Base-by-base conservation (phyloP, 2,888 invertebrate species). In the Drymonia ruficornis region DNA sequence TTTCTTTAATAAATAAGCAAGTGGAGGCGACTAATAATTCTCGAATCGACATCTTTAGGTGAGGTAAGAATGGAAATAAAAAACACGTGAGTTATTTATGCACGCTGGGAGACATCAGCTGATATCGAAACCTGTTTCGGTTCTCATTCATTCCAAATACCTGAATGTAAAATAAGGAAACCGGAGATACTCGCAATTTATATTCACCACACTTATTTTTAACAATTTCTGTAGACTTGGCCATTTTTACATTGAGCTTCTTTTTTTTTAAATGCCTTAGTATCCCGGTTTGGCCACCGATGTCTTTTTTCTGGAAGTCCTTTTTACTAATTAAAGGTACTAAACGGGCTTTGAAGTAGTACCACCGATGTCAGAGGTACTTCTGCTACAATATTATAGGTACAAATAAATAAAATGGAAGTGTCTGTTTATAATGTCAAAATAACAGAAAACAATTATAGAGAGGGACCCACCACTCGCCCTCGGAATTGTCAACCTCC, bases 91-190 rank as follows among this genome's bases (percentile, higher is more conserved):
- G 68, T 74, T 72, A 84, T 82, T 78, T 82, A 86, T 87, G 83
- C 88, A 84, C 83, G 76, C 81, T 64, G 55, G 57, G 67, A 73
- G 69, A 67, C 72, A 86, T 90, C 91, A 91, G 91, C 90, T 91
- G 91, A 89, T 86, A 74, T 68, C 60, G 61, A 78, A 70, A 89
- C 86, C 67, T 70, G 86, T 88, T 86, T 85, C 62, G 54, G 56
- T 70, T 71, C 78, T 72, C 84, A 83, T 84, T 86, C 85, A 84
- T 77, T 78, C 65, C 65, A 68, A 74, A 76, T 75, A 59, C 53
- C 55, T 50, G 52, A 55, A 57, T 52, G 54, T 53, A 61, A 50
- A 61, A 62, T 67, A 60, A 66, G 63, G 67, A 71, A 68, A 67
- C 62, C 60, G 53, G 50, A 19, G 38, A 12, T 13, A 53, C 29